These are phyloP conservation scores for Scalopus aquaticus DNA, from an alignment of 2,113 vertebrate species.

Conservation along the genomic window DNA sequence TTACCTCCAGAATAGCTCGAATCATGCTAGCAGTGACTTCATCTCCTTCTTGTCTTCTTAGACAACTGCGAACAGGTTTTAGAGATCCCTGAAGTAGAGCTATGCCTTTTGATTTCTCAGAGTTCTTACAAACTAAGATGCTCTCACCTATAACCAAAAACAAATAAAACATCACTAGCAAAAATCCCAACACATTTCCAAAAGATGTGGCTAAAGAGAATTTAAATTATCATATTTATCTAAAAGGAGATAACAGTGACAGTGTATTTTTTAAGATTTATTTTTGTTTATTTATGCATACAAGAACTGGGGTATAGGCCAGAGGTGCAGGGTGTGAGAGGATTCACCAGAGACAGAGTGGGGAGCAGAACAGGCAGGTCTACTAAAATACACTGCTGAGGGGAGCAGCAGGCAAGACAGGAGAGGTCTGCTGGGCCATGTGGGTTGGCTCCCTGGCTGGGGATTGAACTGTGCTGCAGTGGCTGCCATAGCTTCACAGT, in stretches of 20 bases:
- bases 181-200: neutral
- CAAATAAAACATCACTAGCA: neutral
- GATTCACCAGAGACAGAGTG: no score
- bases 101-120: conserved; percentile 93
- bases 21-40: conserved; percentile 95
- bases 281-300: no score
- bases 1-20: conserved; percentile 96
- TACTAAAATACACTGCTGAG: no score
- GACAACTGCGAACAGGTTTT: conserved; percentile 94
- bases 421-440: no score
- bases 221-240: conserved; percentile 34
- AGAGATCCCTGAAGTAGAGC: conserved; percentile 91
- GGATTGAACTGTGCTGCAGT: no score
- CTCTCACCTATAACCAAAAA: conserved; percentile 90
- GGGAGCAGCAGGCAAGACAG: no score
- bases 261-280: no score
- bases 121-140: conserved; percentile 94
- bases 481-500: no score
- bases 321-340: no score
- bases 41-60: conserved; percentile 90
- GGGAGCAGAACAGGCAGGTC: no score
- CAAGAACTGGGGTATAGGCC: no score
- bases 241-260: neutral
- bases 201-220: conserved; percentile 18
- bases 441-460: no score